Conservation (phyloP, 2,797 vertebrate species). For the Cercopithecus petaurista region DNA sequence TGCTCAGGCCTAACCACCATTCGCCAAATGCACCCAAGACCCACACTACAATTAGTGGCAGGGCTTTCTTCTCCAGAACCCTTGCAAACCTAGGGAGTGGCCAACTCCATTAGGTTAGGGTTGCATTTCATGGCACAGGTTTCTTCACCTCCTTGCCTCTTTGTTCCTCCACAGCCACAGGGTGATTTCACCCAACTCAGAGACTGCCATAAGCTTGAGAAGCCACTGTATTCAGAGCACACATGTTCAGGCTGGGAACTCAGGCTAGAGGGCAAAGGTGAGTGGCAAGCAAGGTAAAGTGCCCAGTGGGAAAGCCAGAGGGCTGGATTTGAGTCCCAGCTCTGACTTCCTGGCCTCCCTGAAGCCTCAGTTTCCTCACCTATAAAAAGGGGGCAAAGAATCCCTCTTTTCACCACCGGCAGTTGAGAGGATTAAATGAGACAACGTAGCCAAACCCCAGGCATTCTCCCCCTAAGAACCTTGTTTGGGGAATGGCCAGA, state of each 20-base stretch:
- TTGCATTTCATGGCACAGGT: slow-evolving; percentile 42
- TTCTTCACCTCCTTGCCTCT: slow-evolving; percentile 71
- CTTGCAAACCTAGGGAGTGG: slow-evolving; percentile 24
- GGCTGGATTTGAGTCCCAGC: background rate
- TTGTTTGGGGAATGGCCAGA: slow-evolving; percentile 29
- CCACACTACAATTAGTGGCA: slow-evolving; percentile 78
- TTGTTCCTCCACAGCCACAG: slow-evolving; percentile 60
- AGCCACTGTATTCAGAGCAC: background rate
- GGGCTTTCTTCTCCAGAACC: slow-evolving; percentile 65
- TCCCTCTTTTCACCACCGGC: background rate
- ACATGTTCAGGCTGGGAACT: background rate
- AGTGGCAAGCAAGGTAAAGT: background rate
- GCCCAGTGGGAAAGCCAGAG: background rate
- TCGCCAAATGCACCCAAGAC: slow-evolving; percentile 78
- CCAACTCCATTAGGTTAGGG: slow-evolving; percentile 34
- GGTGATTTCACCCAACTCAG: slow-evolving; percentile 50
- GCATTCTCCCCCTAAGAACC: slow-evolving; percentile 19
- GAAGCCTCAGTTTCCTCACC: slow-evolving; percentile 15
- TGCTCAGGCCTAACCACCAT: slow-evolving; percentile 87
- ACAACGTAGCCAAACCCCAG: slow-evolving; percentile 42
- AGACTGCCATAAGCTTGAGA: background rate
- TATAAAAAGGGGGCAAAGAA: background rate
- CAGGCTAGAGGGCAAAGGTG: slow-evolving; percentile 39
- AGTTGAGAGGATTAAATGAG: slow-evolving; percentile 15
- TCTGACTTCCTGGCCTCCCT: background rate